Conservation (phyloP, 2,888 invertebrate genomes). For the Kuschelorhynchus macadamiae region DNA sequence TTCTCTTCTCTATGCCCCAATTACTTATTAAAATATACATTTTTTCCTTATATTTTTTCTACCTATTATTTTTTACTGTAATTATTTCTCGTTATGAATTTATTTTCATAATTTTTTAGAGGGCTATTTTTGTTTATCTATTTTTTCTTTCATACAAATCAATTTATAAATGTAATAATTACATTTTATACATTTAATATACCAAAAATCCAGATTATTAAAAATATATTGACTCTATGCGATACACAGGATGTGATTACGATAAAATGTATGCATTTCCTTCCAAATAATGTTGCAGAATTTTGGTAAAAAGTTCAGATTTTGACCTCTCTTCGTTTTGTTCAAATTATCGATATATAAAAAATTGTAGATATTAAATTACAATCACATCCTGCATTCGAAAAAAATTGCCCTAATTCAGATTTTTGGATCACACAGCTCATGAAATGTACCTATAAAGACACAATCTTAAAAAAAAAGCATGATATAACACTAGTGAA, state of each 20-base stretch:
- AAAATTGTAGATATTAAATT: too few relatives aligned
- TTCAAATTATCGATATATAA: too few relatives aligned
- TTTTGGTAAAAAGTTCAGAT: too few relatives aligned
- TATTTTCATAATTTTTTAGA: too few relatives aligned
- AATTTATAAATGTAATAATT: slow-evolving; percentile 25
- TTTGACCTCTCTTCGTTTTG: too few relatives aligned
- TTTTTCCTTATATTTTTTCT: slow-evolving; percentile 50
- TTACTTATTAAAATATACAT: slow-evolving; percentile 59
- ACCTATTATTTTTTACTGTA: slow-evolving; percentile 44
- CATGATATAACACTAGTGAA: too few relatives aligned
- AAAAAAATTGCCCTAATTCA: slow-evolving; percentile 20
- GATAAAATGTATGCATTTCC: too few relatives aligned
- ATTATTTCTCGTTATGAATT: slow-evolving; percentile 50
- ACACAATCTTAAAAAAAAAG: too few relatives aligned
- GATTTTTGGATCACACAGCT: slow-evolving; percentile 41
- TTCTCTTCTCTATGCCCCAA: slow-evolving; percentile 54
- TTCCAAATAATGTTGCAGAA: too few relatives aligned
- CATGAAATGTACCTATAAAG: too few relatives aligned
- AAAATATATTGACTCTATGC: slow-evolving; percentile 14
- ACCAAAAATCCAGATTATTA: slow-evolving; percentile 46
- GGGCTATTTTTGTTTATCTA: slow-evolving; percentile 46
- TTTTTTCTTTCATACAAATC: slow-evolving; percentile 34
- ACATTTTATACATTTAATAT: slow-evolving; percentile 50
- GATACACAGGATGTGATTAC: slow-evolving; percentile 11
- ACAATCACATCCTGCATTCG: too few relatives aligned